Conservation (phyloP, 2,888 invertebrate genomes). For the Polyommatus icarus region DNA sequence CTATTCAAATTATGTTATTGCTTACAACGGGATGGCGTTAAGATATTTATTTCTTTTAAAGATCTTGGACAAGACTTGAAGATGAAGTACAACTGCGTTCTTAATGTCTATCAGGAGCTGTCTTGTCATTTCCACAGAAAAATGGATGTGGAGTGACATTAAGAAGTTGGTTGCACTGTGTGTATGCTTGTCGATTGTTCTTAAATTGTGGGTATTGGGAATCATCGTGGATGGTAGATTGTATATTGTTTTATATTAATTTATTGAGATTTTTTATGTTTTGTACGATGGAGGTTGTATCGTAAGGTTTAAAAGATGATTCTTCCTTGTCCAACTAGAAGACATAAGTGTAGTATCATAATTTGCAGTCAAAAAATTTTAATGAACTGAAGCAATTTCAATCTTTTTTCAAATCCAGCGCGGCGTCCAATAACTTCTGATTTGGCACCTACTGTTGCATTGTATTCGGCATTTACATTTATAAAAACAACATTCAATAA, state of each 20-base stretch:
- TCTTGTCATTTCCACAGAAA: too few species aligned
- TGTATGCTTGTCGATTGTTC: not conserved
- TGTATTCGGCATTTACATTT: too few species aligned
- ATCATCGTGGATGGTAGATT: not conserved
- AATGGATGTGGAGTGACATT: too few species aligned
- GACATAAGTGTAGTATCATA: not conserved
- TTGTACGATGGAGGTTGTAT: constrained; percentile 1
- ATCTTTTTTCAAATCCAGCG: too few species aligned
- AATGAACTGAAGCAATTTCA: too few species aligned
- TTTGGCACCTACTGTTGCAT: too few species aligned
- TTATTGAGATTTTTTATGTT: constrained; percentile 14
- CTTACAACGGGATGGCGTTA: not conserved
- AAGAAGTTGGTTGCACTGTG: too few species aligned
- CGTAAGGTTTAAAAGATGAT: not conserved
- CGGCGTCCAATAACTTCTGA: too few species aligned
- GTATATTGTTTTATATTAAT: not conserved
- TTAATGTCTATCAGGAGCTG: not conserved
- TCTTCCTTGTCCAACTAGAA: not conserved
- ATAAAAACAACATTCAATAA: too few species aligned
- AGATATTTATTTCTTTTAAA: not conserved
- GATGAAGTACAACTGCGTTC: not conserved
- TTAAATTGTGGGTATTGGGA: not conserved
- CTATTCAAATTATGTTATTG: not conserved
- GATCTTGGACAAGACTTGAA: not conserved
- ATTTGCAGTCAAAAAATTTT: too few species aligned